Base-by-base conservation (phyloP, 2,797 vertebrate species). In the Enteromius argenteus region DNA sequence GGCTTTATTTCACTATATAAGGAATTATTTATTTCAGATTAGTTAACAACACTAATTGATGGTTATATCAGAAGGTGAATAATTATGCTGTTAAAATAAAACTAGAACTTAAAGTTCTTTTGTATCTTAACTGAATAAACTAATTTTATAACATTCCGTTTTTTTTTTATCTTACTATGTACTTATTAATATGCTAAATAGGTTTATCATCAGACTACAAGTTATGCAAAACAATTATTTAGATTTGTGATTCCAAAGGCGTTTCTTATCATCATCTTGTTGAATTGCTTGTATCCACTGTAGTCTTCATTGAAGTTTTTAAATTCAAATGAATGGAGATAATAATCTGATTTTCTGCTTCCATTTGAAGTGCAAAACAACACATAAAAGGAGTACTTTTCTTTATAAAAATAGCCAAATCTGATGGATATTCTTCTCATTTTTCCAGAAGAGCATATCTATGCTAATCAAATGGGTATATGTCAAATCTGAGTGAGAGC, bases 401-500 rank as follows among this genome's bases (percentile, higher is more conserved):
- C 35, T 11, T 76, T 58, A 72, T 27, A 73, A 73, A 73, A 13
- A 73, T 35, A n/a, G 30, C 30, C 19, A 53, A 27, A 39, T 39
- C 35, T 27, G 21, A 14, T 60, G n/a, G 13, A 42, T 60, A 42
- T 60, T 60, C n/a, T 58, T 17, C 14, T 17, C 2, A 39, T 19
- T 27, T 76, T 27, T 53, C 32, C 51, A 37, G 32, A 56, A 15
- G 14, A 32, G 30, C 4, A 4, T 32, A 49, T 74, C 15, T 35
- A 74, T 74, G 71, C 8, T 76, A 58, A 76, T 76, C 32, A 75
- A 35, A 76, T 60, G 35, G 23, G 30, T 37, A 14, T 27, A 30
- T 64, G 51, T 76, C 51, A 78, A 64, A 78, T 39, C 58, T 64
- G 58, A 78, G 39, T 32, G 76, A 78, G 23, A 21, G 27, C 5